These are phyloP conservation scores for Propithecus coquereli DNA, from an alignment of 2,113 vertebrate genomes.

Conservation along the genomic window DNA sequence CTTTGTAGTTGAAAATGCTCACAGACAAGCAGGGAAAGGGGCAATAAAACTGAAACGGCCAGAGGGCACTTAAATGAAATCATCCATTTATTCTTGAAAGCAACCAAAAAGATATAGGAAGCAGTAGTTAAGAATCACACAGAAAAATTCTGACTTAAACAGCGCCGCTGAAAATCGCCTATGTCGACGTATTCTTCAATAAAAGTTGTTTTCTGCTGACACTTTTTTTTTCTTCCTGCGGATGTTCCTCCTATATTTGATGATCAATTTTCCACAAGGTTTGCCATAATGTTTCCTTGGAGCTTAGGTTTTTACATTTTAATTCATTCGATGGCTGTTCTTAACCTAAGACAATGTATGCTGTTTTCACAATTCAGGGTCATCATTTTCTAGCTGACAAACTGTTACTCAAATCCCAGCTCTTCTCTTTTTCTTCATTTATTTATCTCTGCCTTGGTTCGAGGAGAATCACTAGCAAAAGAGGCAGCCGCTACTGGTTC, in stretches of 20 bases:
- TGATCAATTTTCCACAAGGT: slow-evolving; percentile 68
- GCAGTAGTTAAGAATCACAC: slow-evolving; percentile 25
- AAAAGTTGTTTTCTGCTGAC: slow-evolving; percentile 60
- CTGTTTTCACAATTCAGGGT: slow-evolving; percentile 25
- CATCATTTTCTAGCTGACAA: slow-evolving; percentile 6
- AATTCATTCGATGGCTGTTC: slow-evolving; percentile 40
- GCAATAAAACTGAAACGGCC: slow-evolving; percentile 35
- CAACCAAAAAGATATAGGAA: neutral
- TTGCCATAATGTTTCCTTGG: slow-evolving; percentile 60
- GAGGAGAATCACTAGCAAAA: neutral
- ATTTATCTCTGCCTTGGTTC: neutral
- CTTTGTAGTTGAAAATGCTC: slow-evolving; percentile 41
- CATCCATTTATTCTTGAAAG: slow-evolving; percentile 45
- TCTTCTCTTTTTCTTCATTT: neutral
- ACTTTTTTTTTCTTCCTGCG: neutral
- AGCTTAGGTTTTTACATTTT: slow-evolving; percentile 60
- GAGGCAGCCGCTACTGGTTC: rapidly evolving
- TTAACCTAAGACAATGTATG: slow-evolving; percentile 28
- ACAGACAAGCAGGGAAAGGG: slow-evolving; percentile 31
- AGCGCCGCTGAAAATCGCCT: slow-evolving; percentile 9
- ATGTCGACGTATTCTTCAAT: slow-evolving; percentile 30
- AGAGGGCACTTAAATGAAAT: slow-evolving; percentile 32
- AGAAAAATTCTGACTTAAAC: neutral
- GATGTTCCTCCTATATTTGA: slow-evolving; percentile 45
- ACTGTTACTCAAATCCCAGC: neutral